Evolutionary conservation across 2,797 vertebrate species (phyloP), one percentile per base, ranked within the genome.

Genomic region (Lindbergichthys nudifrons): DNA sequence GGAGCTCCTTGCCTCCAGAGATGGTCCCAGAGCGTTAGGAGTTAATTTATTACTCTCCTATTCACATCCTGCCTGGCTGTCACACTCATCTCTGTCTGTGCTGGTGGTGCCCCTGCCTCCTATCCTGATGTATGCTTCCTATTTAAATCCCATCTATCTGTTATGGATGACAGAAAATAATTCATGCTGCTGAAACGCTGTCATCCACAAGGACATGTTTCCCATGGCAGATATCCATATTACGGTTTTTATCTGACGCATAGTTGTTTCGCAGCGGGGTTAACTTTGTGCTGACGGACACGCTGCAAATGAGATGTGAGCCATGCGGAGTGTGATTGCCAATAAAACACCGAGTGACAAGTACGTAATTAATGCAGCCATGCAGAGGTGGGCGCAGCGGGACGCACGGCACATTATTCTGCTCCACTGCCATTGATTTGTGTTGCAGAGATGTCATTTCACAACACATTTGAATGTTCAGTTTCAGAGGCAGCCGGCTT

Each of bases 71-170:
- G 77, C 76, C 36, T 1, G 9, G 70, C 84, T 80, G 85, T 89
- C 88, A 81, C 83, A 83, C 88, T 85, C 65, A 70, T 92, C 89
- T 91, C 52, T 79, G 90, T 89, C 91, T 36, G 66, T 39, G 39
- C 47, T 60, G 0, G 50, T 36, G 57, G 60, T 42, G 53, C 52
- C 39, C 56, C 75, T 21, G 70, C 65, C 82, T 74, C 79, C 10
- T 36, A 1, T 56, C 72, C 71, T 91, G 86, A 93, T 88, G 82
- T 82, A 86, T 78, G 86, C 72, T 53, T 75, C 85, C 87, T 73
- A 80, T 91, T 90, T 90, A 91, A 93, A 92, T 81, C 81, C 68
- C 75, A 88, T 92, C 89, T 64, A 82, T 93, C 87, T 76, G 77
- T 65, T 88, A 43, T 32, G 72, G 82, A 78, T 87, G 90, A 87